Base-by-base conservation (phyloP, 1,140 invertebrate genomes). In the Homalodisca vitripennis region DNA sequence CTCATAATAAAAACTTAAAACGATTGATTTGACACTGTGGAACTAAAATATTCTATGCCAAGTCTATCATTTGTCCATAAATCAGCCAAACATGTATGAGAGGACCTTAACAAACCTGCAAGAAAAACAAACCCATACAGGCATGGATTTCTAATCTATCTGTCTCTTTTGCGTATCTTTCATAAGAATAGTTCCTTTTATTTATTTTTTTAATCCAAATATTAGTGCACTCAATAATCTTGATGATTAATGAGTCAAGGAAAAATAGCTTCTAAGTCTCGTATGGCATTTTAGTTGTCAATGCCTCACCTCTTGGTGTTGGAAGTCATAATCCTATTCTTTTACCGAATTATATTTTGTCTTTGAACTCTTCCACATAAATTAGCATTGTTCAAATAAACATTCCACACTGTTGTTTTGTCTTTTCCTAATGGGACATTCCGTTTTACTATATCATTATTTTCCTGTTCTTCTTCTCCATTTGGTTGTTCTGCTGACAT, bases 281-380 rank as follows among this genome's bases (percentile, higher is more conserved):
- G 3, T 14, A 14, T 17, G 26, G 3, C 22, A 3, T 10, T 51
- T 53, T 3, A 2, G 13, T 26, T 24, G 6, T 48, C 26, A 12
- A 67, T 2, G 46, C 17, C 27, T 51, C 31, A 67, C 20, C 20
- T 48, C 63, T 74, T 70, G 63, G 22, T 41, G 12, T 46, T 64
- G 2, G 20, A 55, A 13, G 66, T 67, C 30, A 41, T 31, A 53
- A 2, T 24, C 0, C 14, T 47, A 48, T 32, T 70, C 60, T 51
- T 31, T 66, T 22, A 17, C 22, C 32, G 24, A 41, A 67, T 66
- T 46, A 68, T 75, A 72, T 70, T 72, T 66, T 70, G 63, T 47
- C 48, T 32, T 71, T 14, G 10, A 12, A 55, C 51, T 55, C 51
- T 10, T 55, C 10, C 51, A 55, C 51, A 24, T 55, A 55, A 55